Evolutionary conservation across 1,140 invertebrate genomes (phyloP).

Genomic region (Pentalonia nigronervosa): DNA sequence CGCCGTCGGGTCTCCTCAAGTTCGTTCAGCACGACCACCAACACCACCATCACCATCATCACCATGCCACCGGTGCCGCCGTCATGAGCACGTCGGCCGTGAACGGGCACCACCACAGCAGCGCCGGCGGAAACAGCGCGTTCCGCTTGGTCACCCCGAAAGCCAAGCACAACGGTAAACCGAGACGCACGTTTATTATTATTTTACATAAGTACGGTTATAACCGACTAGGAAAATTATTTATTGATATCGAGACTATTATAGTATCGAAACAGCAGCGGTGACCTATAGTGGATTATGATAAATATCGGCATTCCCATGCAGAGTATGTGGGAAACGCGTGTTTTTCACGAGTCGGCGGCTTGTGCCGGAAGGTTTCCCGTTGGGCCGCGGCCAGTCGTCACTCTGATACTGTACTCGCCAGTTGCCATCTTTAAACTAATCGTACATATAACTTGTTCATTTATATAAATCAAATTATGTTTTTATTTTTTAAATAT

Average conservation of each 20-base stretch:
- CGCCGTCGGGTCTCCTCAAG: constrained; percentile 32
- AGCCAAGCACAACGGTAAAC: constrained; percentile 60
- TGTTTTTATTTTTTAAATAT: not conserved
- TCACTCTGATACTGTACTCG: too few relatives aligned
- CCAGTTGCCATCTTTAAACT: not conserved
- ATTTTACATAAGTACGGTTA: not conserved
- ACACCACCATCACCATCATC: not conserved
- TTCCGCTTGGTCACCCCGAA: constrained; percentile 63
- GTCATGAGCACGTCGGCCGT: not conserved
- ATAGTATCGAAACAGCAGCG: not conserved
- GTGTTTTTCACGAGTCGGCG: too few relatives aligned
- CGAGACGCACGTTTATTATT: not conserved
- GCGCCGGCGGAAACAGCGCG: constrained; percentile 60
- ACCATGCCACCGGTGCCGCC: not conserved
- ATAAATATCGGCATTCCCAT: not conserved
- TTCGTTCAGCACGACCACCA: not conserved
- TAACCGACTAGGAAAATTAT: not conserved
- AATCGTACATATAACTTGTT: not conserved
- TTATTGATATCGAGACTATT: not conserved
- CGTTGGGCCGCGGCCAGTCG: too few relatives aligned
- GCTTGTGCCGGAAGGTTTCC: too few relatives aligned
- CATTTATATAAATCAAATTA: not conserved
- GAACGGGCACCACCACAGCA: constrained; percentile 6
- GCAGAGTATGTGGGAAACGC: not conserved
- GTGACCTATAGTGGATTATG: not conserved